Conservation (phyloP, 2,888 invertebrate genomes). For the Calameuta idolon region DNA sequence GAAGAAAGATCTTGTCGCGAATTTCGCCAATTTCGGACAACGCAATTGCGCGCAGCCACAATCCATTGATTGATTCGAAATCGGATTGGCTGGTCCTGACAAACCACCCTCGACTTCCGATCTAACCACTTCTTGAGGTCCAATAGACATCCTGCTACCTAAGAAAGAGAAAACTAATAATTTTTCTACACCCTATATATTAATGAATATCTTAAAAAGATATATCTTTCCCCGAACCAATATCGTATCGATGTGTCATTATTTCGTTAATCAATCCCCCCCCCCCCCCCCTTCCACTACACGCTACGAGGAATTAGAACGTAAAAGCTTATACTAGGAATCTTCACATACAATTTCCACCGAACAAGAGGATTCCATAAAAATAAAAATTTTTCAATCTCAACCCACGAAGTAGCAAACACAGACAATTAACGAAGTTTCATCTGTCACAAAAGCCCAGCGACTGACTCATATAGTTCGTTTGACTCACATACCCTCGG, state of each 20-base stretch:
- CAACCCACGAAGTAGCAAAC: background rate
- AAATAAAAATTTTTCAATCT: background rate
- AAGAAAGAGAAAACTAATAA: background rate
- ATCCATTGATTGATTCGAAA: constrained; percentile 58
- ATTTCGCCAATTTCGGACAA: constrained; percentile 58
- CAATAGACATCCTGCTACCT: constrained; percentile 47
- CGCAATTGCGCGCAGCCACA: constrained; percentile 59
- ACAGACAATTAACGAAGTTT: background rate
- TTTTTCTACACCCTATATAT: background rate
- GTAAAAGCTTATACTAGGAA: background rate
- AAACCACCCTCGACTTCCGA: constrained; percentile 55
- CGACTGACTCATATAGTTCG: background rate
- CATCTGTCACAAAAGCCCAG: background rate
- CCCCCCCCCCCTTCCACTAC: background rate
- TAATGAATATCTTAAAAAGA: background rate
- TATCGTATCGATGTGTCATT: background rate
- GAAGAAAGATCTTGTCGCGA: constrained; percentile 57
- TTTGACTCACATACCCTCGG: background rate
- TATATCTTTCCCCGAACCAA: background rate
- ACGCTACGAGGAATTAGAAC: background rate
- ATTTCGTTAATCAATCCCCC: background rate
- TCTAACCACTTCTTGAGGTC: constrained; percentile 55
- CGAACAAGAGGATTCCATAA: background rate
- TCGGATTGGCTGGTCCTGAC: constrained; percentile 60
- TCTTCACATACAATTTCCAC: background rate